These are phyloP conservation scores for Ommatoiulus sabulosus DNA, from an alignment of 2,888 invertebrate species.

Conservation along the genomic window DNA sequence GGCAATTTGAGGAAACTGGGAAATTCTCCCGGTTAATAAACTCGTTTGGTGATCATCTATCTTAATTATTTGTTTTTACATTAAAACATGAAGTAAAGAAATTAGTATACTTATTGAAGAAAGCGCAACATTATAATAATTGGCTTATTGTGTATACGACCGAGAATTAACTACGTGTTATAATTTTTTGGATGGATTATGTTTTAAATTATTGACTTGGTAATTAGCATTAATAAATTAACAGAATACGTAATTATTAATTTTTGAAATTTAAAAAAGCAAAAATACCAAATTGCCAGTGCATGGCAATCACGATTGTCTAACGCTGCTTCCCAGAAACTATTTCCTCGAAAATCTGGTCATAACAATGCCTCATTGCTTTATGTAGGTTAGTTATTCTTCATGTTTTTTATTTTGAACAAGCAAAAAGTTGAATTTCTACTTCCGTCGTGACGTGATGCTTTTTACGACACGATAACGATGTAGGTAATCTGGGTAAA, in stretches of 20 bases:
- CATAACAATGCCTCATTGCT: neutral
- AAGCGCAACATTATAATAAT: no score
- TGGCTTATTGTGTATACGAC: no score
- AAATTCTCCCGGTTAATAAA: no score
- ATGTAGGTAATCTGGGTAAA: slow-evolving; percentile 24
- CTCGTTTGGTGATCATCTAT: no score
- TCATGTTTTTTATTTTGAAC: neutral
- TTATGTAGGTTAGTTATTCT: slow-evolving; percentile 37
- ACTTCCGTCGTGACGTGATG: slow-evolving; percentile 20
- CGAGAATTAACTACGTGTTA: no score
- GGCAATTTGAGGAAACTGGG: no score
- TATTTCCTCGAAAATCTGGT: neutral
- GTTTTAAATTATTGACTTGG: no score
- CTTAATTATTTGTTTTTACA: no score
- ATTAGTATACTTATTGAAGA: no score
- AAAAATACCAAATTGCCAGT: neutral
- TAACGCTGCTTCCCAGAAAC: neutral
- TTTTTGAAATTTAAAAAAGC: neutral
- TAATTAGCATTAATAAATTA: neutral
- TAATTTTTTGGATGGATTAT: no score
- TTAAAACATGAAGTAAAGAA: no score
- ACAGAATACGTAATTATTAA: neutral
- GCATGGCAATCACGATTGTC: neutral
- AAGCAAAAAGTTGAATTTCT: neutral
- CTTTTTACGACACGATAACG: slow-evolving; percentile 20